Evolutionary conservation across 2,888 invertebrate genomes (phyloP).

Genomic region (Cyaniris semiargus): DNA sequence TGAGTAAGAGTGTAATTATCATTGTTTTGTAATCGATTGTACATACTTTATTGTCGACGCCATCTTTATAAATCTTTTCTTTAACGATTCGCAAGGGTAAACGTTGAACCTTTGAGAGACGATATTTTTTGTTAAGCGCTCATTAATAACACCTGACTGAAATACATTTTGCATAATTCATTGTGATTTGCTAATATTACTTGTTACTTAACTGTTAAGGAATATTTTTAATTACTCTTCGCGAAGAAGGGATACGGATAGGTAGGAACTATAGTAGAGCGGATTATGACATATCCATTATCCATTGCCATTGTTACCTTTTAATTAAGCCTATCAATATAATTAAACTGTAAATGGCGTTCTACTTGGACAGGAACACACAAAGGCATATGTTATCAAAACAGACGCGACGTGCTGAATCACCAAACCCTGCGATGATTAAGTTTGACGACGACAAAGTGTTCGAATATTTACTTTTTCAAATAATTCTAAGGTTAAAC

Average conservation of each 20-base stretch:
- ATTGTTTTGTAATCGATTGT: slow-evolving; percentile 17
- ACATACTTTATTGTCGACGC: slow-evolving; percentile 17
- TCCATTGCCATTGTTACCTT: neutral
- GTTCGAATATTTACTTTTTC: neutral
- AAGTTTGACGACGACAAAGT: neutral
- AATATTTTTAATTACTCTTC: too few species aligned
- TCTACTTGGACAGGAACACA: slow-evolving; percentile 9
- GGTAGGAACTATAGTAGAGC: neutral
- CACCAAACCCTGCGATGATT: slow-evolving; percentile 19
- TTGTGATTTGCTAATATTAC: neutral
- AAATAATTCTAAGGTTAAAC: neutral
- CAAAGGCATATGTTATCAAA: slow-evolving; percentile 25
- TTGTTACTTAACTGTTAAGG: neutral
- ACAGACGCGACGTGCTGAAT: slow-evolving; percentile 24
- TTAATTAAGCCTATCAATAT: neutral
- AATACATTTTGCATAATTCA: neutral
- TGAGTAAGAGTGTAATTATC: slow-evolving; percentile 20
- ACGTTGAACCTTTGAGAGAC: neutral
- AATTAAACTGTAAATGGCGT: neutral
- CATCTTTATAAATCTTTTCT: slow-evolving; percentile 5
- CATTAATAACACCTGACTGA: neutral
- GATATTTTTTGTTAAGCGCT: neutral
- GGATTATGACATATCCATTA: neutral
- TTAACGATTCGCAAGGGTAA: neutral
- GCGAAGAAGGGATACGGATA: neutral